Evolutionary conservation across 2,888 invertebrate species (phyloP).

Genomic region (Sarcophaga caerulescens): DNA sequence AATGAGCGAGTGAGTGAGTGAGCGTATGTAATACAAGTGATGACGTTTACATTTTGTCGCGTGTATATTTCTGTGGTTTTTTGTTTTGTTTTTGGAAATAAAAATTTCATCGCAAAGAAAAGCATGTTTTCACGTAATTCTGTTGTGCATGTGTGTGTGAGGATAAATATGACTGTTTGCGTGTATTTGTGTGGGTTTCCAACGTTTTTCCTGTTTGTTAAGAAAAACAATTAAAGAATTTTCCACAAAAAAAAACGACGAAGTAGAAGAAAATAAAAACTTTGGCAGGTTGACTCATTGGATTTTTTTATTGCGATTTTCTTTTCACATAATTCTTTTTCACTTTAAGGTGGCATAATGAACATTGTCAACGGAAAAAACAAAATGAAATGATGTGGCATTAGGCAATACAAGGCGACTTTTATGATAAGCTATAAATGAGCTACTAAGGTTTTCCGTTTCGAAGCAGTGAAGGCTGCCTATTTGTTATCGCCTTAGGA

Average conservation of each 20-base stretch:
- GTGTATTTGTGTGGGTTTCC: constrained; percentile 17
- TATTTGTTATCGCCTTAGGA: no score
- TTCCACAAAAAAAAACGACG: no score
- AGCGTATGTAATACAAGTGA: constrained; percentile 34
- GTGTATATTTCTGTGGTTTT: constrained; percentile 18
- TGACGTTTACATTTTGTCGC: constrained; percentile 59
- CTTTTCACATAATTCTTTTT: not conserved
- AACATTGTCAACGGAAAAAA: constrained; percentile 21
- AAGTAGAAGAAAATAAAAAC: not conserved
- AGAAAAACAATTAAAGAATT: constrained; percentile 62
- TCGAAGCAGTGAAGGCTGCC: no score
- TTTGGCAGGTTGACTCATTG: constrained; percentile 53
- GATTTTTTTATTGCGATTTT: constrained; percentile 1
- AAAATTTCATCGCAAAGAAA: constrained; percentile 21
- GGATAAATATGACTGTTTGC: not conserved
- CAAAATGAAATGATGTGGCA: not conserved
- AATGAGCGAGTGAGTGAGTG: no score
- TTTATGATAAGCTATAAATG: not conserved
- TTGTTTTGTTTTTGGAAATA: not conserved
- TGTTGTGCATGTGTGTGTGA: constrained; percentile 39
- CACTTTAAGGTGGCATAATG: constrained; percentile 42
- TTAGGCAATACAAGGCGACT: not conserved
- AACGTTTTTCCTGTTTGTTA: constrained; percentile 45
- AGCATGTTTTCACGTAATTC: constrained; percentile 54
- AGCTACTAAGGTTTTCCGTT: no score